Evolutionary conservation across 2,113 vertebrate species (phyloP).

Genomic region (Alligator sinensis): DNA sequence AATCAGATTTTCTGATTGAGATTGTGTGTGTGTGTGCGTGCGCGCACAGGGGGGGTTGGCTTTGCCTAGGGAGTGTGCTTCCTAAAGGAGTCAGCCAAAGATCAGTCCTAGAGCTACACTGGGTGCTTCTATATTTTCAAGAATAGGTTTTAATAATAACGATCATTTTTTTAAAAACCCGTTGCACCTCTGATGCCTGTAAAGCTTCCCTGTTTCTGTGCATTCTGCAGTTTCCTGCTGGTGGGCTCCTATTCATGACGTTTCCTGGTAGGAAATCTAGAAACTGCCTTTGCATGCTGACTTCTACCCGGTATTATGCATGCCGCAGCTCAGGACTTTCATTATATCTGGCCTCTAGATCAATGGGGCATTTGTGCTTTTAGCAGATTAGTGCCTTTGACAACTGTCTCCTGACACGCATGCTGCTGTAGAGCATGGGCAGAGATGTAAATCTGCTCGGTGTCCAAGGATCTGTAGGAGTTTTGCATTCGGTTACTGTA

Average conservation of each 20-base stretch:
- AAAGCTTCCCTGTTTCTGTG: not conserved
- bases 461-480: not conserved
- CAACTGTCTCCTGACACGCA: not conserved
- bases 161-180: too few relatives aligned
- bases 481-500: accelerated
- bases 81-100: accelerated
- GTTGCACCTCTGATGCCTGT: accelerated
- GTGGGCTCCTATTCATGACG: not conserved
- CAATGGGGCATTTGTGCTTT: accelerated
- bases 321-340: not conserved
- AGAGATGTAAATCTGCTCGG: not conserved
- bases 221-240: accelerated
- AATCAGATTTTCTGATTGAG: slow-evolving; percentile 80
- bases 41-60: too few relatives aligned
- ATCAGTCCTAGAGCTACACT: not conserved
- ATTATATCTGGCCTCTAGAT: not conserved
- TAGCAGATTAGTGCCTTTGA: not conserved
- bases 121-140: not conserved
- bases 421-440: accelerated
- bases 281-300: not conserved
- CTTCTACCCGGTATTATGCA: accelerated
- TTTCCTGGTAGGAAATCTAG: not conserved
- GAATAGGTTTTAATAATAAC: accelerated
- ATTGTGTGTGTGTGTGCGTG: not conserved
- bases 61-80: not conserved